Percentiles rank a stretch among this genome's conserved stretches.
phyloP scores from a whole-genome alignment of 2,888 invertebrate genomes.

The Amphipyra tragopoginis region DNA sequence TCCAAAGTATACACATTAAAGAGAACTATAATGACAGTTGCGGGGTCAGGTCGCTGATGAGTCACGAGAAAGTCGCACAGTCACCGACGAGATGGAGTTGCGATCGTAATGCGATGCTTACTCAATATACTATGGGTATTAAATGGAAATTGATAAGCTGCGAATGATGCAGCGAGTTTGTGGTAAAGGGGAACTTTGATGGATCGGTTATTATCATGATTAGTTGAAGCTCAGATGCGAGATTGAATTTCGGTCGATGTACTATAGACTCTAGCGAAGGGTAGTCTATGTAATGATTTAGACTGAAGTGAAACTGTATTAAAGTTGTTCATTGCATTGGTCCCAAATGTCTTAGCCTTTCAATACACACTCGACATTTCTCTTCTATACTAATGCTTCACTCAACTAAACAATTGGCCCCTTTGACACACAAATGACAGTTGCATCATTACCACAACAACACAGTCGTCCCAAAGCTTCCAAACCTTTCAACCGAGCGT shows the following conservation, averaged over 20 bases:
- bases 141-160: slow-evolving; percentile 50
- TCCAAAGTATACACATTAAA: slow-evolving; percentile 23
- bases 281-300: too few species aligned
- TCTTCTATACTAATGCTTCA: neutral
- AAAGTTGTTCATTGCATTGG: too few species aligned
- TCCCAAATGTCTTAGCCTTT: too few species aligned
- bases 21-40: slow-evolving; percentile 29
- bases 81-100: slow-evolving; percentile 42
- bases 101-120: slow-evolving; percentile 38
- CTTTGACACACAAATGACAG: slow-evolving; percentile 26
- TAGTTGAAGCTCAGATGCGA: slow-evolving; percentile 22
- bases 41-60: slow-evolving; percentile 51
- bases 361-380: too few species aligned
- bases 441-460: slow-evolving; percentile 4
- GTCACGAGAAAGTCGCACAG: slow-evolving; percentile 54
- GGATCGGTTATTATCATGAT: slow-evolving; percentile 10
- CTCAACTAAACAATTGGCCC: neutral
- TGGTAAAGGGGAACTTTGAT: slow-evolving; percentile 27
- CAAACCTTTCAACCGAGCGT: slow-evolving; percentile 22
- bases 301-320: too few species aligned
- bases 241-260: slow-evolving; percentile 7
- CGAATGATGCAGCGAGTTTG: slow-evolving; percentile 38
- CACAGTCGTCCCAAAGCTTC: slow-evolving; percentile 12
- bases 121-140: slow-evolving; percentile 24
- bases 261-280: neutral